Base-by-base conservation (phyloP, 2,113 vertebrate genomes). In the Danionella cerebrum region DNA sequence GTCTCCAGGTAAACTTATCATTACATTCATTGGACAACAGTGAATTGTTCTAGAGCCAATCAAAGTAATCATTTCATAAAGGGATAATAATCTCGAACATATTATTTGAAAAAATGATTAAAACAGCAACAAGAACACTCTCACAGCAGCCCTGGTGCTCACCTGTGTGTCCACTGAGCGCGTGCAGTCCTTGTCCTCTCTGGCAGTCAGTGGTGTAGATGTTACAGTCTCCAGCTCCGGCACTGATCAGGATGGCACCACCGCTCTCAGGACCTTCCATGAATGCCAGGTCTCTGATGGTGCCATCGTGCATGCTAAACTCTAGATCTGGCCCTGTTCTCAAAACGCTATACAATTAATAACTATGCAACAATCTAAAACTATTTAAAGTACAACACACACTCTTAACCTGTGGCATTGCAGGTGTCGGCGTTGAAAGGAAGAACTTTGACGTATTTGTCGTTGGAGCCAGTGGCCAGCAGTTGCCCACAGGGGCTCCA, bases 301-400 rank as follows among this genome's bases (percentile, higher is more conserved):
- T 99, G 59, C 95, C 96, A 63, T 98, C 96, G 0, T 98, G 96
- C 96, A 99, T 99, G 83, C 94, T 98, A 79, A 99, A 98, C 80
- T 88, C 86, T 73, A 97, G 80, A 84, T 98, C 94, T 3, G 96
- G 96, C 44, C 94, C 96, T 99, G 36, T 19, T 25, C 3, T 38
- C 39, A 29, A 69, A 9, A 59, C 0, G n/a, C 5, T n/a, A n/a
- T n/a, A n/a, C n/a, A n/a, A n/a, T n/a, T n/a, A n/a, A n/a, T n/a
- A n/a, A n/a, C n/a, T n/a, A n/a, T n/a, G n/a, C n/a, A n/a, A n/a
- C n/a, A n/a, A 29, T 42, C 8, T 16, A n/a, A 35, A 5, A 35
- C 22, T 31, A 18, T 12, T 21, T 21, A 22, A 51, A 19, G n/a
- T n/a, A n/a, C n/a, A n/a, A 2, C 10, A 8, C 12, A 13, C 18